Conservation (phyloP, 2,113 vertebrate genomes). For the Nycticebus coucang region DNA sequence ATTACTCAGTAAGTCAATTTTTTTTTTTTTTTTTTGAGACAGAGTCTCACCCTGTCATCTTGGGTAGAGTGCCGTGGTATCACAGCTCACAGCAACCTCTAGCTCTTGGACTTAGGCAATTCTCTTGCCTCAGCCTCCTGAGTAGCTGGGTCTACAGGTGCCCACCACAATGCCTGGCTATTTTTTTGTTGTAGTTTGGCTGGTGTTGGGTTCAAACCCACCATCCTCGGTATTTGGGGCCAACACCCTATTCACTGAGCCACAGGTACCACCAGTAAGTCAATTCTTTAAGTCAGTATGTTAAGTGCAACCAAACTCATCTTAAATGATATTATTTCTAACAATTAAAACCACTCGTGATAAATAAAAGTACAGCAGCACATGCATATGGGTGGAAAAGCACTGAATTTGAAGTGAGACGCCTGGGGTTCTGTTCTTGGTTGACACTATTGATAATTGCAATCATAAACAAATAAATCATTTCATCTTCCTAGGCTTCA, state of each 20-base stretch:
- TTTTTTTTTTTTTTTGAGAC: no score
- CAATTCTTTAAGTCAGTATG: neutral
- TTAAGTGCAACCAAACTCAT: neutral
- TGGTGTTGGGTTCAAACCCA: no score
- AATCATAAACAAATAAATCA: neutral
- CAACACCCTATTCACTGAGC: no score
- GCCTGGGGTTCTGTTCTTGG: neutral
- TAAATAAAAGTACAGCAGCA: neutral
- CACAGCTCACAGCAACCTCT: no score
- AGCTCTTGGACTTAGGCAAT: no score
- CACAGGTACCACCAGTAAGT: neutral
- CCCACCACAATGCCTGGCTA: no score
- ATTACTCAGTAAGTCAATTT: neutral
- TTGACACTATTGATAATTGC: neutral
- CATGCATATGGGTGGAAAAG: neutral
- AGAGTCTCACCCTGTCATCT: no score
- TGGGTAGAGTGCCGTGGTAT: no score
- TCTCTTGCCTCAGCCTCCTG: no score
- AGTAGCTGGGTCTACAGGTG: no score
- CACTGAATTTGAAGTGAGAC: neutral
- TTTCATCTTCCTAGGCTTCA: neutral
- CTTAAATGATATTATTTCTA: neutral
- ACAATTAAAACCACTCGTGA: neutral
- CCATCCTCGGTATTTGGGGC: no score
- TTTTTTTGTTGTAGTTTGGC: no score